phyloP scores from a whole-genome alignment of 2,113 vertebrate genomes.

The Marcusenius ussheri region DNA sequence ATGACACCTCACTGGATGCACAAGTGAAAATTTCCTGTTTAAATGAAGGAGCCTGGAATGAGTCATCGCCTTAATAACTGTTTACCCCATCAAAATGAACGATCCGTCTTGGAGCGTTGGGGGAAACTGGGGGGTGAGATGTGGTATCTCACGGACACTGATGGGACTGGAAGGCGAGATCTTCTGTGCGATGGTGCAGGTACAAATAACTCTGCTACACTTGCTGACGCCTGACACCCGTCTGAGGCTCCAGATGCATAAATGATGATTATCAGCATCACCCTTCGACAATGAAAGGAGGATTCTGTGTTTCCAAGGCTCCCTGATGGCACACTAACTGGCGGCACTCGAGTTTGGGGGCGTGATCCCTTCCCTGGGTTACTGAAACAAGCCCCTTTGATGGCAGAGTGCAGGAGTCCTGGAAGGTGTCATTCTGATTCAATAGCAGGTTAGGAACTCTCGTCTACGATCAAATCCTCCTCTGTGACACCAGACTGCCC shows the following conservation, averaged over 20 bases:
- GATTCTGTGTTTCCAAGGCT: not conserved
- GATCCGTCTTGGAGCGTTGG: not conserved
- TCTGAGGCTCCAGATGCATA: not conserved
- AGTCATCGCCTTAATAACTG: not conserved
- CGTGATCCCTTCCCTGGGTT: not conserved
- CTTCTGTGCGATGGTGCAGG: not conserved
- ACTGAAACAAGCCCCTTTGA: not conserved
- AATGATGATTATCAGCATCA: not conserved
- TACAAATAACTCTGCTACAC: not conserved
- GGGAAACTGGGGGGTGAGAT: not conserved
- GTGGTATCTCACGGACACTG: not conserved
- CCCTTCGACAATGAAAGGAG: not conserved
- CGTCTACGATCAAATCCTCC: not conserved
- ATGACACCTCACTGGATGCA: not conserved
- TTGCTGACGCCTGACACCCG: not conserved
- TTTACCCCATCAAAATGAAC: not conserved
- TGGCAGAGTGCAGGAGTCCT: not conserved
- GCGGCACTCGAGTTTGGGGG: not conserved
- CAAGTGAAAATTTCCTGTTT: not conserved
- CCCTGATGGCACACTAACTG: not conserved
- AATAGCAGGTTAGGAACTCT: not conserved
- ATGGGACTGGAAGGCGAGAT: not conserved
- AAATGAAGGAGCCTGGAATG: not conserved
- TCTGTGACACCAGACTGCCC: not conserved
- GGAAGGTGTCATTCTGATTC: not conserved